Percentiles rank a stretch among this genome's conserved stretches.
These are phyloP conservation scores for Malaclemys terrapin DNA, from an alignment of 2,113 vertebrate genomes.

Conservation along the genomic window DNA sequence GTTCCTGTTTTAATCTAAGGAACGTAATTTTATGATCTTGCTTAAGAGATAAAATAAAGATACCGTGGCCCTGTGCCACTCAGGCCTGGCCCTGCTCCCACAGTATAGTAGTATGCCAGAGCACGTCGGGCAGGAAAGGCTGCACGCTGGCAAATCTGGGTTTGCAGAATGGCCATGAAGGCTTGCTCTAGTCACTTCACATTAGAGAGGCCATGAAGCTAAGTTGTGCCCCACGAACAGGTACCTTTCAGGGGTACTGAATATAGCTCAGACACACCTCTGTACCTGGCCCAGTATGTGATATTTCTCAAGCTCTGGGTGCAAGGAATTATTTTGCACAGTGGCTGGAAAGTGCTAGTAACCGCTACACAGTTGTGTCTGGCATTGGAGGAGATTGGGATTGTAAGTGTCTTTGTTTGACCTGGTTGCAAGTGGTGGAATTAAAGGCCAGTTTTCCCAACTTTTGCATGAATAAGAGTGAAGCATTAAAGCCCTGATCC, in stretches of 20 bases:
- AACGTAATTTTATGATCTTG: background rate
- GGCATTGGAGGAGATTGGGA: fast-evolving
- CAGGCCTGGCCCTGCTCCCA: background rate
- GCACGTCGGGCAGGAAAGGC: background rate
- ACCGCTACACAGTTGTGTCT: background rate
- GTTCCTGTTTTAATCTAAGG: background rate
- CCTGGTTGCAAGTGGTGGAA: background rate
- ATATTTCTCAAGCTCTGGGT: background rate
- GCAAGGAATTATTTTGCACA: background rate
- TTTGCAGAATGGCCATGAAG: background rate
- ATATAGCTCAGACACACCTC: background rate
- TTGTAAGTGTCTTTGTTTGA: background rate
- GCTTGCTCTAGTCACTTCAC: background rate
- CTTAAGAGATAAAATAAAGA: background rate
- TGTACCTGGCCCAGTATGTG: background rate
- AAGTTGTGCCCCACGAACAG: background rate
- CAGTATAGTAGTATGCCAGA: background rate
- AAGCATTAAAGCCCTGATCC: background rate
- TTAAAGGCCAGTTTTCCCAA: background rate
- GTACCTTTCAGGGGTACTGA: background rate
- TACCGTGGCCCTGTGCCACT: background rate
- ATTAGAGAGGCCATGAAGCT: background rate
- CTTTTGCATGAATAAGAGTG: background rate
- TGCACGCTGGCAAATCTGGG: background rate
- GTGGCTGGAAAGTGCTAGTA: background rate